Conservation (phyloP, 1,140 invertebrate species). For the Drosophila willistoni region DNA sequence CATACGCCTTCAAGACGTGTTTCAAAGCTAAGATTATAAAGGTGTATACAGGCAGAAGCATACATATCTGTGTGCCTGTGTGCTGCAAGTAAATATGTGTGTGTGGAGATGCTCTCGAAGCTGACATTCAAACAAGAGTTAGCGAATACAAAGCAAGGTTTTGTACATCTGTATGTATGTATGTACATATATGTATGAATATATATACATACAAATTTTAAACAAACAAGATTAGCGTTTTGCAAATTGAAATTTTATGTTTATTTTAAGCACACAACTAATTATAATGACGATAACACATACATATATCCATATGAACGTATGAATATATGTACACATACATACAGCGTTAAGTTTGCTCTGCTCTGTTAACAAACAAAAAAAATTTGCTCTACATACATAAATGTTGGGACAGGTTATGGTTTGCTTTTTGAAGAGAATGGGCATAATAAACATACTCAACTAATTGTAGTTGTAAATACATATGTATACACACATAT, state of each 20-base stretch:
- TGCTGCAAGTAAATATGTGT: background rate
- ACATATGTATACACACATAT: too few species aligned
- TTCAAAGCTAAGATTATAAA: slow-evolving; percentile 46
- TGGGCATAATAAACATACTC: slow-evolving; percentile 1
- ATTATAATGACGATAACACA: slow-evolving; percentile 9
- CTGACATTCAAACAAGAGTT: slow-evolving; percentile 68
- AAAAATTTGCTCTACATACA: slow-evolving; percentile 32
- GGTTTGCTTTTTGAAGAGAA: slow-evolving; percentile 38
- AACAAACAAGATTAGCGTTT: slow-evolving; percentile 30
- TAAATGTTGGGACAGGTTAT: slow-evolving; percentile 57
- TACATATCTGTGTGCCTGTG: background rate
- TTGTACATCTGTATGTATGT: slow-evolving; percentile 30
- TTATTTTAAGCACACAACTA: slow-evolving; percentile 21
- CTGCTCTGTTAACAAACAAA: slow-evolving; percentile 24
- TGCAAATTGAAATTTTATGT: slow-evolving; percentile 26
- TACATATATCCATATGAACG: background rate
- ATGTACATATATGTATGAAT: slow-evolving; percentile 21
- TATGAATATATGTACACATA: background rate
- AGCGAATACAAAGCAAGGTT: slow-evolving; percentile 58
- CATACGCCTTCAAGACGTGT: slow-evolving; percentile 56
- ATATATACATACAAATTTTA: slow-evolving; percentile 27
- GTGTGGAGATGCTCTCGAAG: slow-evolving; percentile 45
- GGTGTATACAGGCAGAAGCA: slow-evolving; percentile 8
- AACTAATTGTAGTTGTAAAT: slow-evolving; percentile 18
- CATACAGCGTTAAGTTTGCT: slow-evolving; percentile 22